Percentiles rank a stretch among this genome's conserved stretches.
Conservation (phyloP, 2,113 vertebrate genomes). For the Oncorhynchus keta region DNA sequence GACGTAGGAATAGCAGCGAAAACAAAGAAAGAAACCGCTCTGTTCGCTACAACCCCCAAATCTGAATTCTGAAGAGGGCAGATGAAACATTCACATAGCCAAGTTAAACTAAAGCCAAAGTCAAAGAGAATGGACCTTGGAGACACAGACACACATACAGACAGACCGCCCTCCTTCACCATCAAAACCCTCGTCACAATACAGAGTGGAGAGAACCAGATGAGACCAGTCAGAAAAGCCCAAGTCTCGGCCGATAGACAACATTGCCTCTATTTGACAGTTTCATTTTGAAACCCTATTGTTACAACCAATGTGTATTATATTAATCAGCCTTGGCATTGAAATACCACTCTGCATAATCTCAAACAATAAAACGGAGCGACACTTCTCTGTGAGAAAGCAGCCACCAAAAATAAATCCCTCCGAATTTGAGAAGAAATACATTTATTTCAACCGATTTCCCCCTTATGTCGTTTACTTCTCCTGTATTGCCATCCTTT, state of each 20-base stretch:
- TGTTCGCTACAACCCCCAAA: too few species aligned
- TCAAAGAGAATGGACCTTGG: slow-evolving; percentile 20
- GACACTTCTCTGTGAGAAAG: not conserved
- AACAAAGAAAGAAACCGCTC: too few species aligned
- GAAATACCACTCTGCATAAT: slow-evolving; percentile 19
- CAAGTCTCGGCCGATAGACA: slow-evolving; percentile 31
- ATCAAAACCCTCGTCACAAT: slow-evolving; percentile 37
- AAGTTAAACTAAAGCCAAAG: slow-evolving; percentile 8
- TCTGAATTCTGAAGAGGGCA: too few species aligned
- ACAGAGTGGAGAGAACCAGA: slow-evolving; percentile 31
- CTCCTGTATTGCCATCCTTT: not conserved
- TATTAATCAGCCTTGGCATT: slow-evolving; percentile 24
- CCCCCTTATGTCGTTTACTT: not conserved
- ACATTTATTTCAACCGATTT: slow-evolving; percentile 27
- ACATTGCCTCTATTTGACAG: slow-evolving; percentile 48
- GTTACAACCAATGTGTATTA: slow-evolving; percentile 40
- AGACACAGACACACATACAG: slow-evolving; percentile 2
- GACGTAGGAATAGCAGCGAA: too few species aligned
- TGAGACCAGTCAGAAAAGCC: not conserved
- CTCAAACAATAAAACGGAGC: slow-evolving; percentile 20
- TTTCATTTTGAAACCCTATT: slow-evolving; percentile 50
- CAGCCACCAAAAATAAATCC: slow-evolving; percentile 13
- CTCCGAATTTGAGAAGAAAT: slow-evolving; percentile 16
- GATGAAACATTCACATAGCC: too few species aligned
- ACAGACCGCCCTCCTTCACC: not conserved